Evolutionary conservation across 2,113 vertebrate species (phyloP).

Genomic region (Mystacornis crossleyi): DNA sequence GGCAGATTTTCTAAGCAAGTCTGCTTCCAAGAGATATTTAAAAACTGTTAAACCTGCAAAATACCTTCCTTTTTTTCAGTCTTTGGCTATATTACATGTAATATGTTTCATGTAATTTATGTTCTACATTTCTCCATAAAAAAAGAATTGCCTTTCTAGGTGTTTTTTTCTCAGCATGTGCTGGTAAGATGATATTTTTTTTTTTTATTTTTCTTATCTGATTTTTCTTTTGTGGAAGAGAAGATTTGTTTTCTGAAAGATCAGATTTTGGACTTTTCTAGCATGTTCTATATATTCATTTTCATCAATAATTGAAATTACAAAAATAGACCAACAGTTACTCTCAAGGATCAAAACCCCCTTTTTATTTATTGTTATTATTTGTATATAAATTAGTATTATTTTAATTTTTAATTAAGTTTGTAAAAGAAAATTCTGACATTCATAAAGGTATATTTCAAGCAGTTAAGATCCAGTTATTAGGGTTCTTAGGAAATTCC

Average conservation of each 20-base stretch:
- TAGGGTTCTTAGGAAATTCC: too few species aligned
- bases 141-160: neutral
- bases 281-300: neutral
- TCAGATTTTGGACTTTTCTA: conserved; percentile 40
- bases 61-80: neutral
- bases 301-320: conserved; percentile 19
- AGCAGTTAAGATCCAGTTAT: neutral
- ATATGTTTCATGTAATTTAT: neutral
- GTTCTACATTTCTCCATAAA: neutral
- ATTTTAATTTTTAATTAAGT: conserved; percentile 13
- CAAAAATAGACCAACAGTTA: neutral
- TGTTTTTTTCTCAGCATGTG: neutral
- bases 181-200: neutral
- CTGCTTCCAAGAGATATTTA: neutral
- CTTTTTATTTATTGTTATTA: neutral
- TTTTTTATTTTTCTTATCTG: neutral
- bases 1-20: neutral
- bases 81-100: neutral
- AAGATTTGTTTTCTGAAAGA: neutral
- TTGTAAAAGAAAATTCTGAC: neutral
- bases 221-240: neutral
- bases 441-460: neutral
- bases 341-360: neutral
- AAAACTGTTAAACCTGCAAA: neutral
- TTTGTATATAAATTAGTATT: neutral